A percentile compares a stretch with the other conserved stretches of the same genome.
phyloP scores from a whole-genome alignment of 2,797 vertebrate genomes.

The Peromyscus nudipes region DNA sequence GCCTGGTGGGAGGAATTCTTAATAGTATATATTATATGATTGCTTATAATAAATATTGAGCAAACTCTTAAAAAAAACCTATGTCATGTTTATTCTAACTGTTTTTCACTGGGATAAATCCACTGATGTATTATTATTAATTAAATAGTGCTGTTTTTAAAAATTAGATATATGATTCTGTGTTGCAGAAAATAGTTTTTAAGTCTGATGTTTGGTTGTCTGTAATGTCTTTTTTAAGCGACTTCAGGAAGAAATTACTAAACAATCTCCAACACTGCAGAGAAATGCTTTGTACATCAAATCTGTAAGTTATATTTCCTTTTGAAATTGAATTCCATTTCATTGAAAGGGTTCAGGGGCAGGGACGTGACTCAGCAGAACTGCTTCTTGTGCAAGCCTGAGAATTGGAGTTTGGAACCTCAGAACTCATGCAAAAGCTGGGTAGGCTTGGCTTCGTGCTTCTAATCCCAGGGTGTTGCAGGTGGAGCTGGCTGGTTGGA shows the following conservation, averaged over 20 bases:
- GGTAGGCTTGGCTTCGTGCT: not conserved
- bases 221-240: conserved; percentile 88
- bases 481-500: not conserved
- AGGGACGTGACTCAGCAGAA: not conserved
- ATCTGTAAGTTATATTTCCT: conserved; percentile 92
- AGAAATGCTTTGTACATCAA: conserved; percentile 99
- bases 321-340: conserved; percentile 58
- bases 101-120: conserved; percentile 33
- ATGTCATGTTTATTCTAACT: conserved; percentile 25
- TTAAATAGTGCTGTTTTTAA: conserved; percentile 43
- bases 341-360: not conserved
- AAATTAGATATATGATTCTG: not conserved
- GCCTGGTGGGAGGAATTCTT: not conserved
- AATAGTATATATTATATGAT: conserved; percentile 49
- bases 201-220: conserved; percentile 42
- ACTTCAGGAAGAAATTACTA: conserved; percentile 99
- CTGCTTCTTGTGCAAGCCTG: not conserved
- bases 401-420: not conserved
- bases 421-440: not conserved
- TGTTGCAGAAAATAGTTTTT: conserved; percentile 2
- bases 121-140: not conserved
- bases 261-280: conserved; percentile 96
- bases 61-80: not conserved
- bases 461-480: not conserved
- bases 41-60: conserved; percentile 35